Conservation (phyloP, 2,888 invertebrate species). For the Brachyptera putata region DNA sequence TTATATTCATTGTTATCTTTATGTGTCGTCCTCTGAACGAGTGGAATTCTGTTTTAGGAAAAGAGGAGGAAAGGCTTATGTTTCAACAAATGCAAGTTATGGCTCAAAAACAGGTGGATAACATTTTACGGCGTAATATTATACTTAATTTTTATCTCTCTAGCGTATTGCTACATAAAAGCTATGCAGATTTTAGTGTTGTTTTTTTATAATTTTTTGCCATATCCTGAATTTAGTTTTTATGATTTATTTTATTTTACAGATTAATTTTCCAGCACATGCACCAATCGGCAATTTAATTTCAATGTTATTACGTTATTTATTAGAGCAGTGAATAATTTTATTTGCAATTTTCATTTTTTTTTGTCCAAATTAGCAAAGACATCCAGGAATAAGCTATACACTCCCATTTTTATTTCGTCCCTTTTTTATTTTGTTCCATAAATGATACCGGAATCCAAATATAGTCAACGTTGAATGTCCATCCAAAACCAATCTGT, state of each 20-base stretch:
- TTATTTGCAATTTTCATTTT: conserved; percentile 25
- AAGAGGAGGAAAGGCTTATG: conserved; percentile 94
- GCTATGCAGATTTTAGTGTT: conserved; percentile 20
- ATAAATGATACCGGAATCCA: too few relatives aligned
- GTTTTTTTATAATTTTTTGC: conserved; percentile 17
- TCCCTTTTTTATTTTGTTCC: too few relatives aligned
- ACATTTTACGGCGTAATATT: conserved; percentile 37
- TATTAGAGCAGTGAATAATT: background rate
- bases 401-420: background rate
- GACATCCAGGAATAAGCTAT: conserved; percentile 27
- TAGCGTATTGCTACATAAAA: conserved; percentile 27
- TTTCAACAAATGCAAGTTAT: conserved; percentile 95
- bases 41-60: conserved; percentile 63
- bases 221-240: conserved; percentile 16
- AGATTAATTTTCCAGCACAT: conserved; percentile 26
- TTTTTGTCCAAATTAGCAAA: conserved; percentile 15
- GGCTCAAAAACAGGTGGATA: conserved; percentile 91
- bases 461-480: too few relatives aligned
- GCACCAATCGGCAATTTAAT: conserved; percentile 17
- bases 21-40: conserved; percentile 23
- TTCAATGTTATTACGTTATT: background rate
- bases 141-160: conserved; percentile 29
- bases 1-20: too few relatives aligned
- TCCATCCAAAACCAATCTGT: too few relatives aligned
- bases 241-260: conserved; percentile 27